phyloP scores from a whole-genome alignment of 92 coral and sea anemone genomes.

The Meandrina meandrites region DNA sequence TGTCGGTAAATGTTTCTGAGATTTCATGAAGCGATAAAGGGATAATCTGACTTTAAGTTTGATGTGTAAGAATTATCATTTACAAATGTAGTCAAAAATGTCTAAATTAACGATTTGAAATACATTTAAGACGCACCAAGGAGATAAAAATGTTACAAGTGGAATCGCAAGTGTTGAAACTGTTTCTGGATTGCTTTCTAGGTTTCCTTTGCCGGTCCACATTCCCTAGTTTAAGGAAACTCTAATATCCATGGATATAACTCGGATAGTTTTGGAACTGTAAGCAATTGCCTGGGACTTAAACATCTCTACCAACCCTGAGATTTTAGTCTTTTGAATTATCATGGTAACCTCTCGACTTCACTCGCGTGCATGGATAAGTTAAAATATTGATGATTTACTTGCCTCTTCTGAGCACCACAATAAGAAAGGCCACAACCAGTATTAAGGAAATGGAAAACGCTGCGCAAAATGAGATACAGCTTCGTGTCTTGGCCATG shows the following conservation, averaged over 20 bases:
- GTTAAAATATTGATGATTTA: not conserved
- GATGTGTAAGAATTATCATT: not conserved
- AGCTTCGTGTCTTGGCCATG: slow-evolving; percentile 11
- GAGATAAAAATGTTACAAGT: not conserved
- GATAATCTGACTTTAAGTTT: not conserved
- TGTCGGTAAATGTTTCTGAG: not conserved
- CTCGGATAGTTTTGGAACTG: not conserved
- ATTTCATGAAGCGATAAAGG: not conserved
- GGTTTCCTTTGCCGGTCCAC: not conserved
- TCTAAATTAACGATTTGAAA: not conserved
- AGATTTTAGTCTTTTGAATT: not conserved
- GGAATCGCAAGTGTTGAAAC: not conserved
- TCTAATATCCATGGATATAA: not conserved
- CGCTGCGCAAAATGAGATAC: slow-evolving; percentile 6
- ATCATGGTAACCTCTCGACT: not conserved
- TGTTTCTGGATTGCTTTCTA: not conserved
- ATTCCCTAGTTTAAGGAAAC: not conserved
- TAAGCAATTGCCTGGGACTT: not conserved
- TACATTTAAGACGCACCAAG: not conserved
- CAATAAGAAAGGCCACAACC: slow-evolving; percentile 7
- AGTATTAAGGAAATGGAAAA: slow-evolving; percentile 12
- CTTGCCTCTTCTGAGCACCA: slow-evolving; percentile 29
- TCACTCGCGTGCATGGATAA: not conserved
- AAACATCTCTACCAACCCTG: not conserved
- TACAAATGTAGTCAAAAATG: not conserved